Percentiles rank a stretch among this genome's conserved stretches.
phyloP scores from a whole-genome alignment of 2,113 vertebrate species.

The Seriola rivoliana region DNA sequence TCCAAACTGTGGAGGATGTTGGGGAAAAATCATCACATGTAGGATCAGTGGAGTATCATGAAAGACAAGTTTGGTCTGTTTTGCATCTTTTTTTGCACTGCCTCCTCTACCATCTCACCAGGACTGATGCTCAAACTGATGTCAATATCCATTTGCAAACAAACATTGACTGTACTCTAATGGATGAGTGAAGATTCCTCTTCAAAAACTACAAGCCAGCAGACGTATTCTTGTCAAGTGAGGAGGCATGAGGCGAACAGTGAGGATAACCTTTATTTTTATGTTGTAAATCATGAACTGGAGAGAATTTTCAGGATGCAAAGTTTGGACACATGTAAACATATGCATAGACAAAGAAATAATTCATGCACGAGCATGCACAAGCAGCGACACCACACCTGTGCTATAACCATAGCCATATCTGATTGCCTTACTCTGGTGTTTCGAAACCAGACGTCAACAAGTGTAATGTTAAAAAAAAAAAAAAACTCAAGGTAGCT shows the following conservation, averaged over 20 bases:
- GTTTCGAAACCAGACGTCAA: conserved; percentile 46
- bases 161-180: conserved; percentile 22
- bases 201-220: conserved; percentile 35
- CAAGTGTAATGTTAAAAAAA: conserved; percentile 48
- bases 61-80: conserved; percentile 23
- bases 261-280: conserved; percentile 15
- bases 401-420: conserved; percentile 71
- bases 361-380: conserved; percentile 66
- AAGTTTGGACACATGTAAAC: conserved; percentile 15
- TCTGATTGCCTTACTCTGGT: conserved; percentile 79
- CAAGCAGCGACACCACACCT: conserved; percentile 53
- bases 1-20: neutral
- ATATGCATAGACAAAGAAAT: conserved; percentile 11
- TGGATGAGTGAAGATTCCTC: conserved; percentile 4
- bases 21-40: neutral
- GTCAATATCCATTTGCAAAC: conserved; percentile 52
- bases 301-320: conserved; percentile 24
- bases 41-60: conserved; percentile 7
- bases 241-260: conserved; percentile 1
- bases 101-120: conserved; percentile 19
- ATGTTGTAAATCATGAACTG: conserved; percentile 26
- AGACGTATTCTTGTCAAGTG: conserved; percentile 18
- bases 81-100: conserved; percentile 38
- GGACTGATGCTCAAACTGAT: conserved; percentile 48
- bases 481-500: conserved; percentile 65